Evolutionary conservation across 2,888 invertebrate species (phyloP).

Genomic region (Cataglyphis albicans): DNA sequence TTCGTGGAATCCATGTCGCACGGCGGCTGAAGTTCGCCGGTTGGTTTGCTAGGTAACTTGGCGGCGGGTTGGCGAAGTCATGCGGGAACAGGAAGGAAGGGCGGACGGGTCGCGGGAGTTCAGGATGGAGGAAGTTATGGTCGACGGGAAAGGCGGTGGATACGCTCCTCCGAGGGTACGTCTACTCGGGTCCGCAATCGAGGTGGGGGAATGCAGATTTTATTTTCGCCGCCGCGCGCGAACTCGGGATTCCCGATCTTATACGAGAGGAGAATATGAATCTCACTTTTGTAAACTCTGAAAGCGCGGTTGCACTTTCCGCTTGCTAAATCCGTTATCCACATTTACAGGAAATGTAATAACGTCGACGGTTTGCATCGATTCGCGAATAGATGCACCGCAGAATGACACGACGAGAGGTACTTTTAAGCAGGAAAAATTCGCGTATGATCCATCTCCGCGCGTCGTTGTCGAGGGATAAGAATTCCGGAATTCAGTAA

Average conservation of each 20-base stretch:
- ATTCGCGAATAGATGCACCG: constrained; percentile 40
- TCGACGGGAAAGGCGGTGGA: constrained; percentile 57
- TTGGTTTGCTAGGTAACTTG: constrained; percentile 57
- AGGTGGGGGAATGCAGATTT: constrained; percentile 59
- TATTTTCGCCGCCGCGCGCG: constrained; percentile 66
- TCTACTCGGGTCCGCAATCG: background rate
- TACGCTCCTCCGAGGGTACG: constrained; percentile 52
- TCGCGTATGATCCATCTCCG: constrained; percentile 40
- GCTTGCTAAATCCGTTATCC: background rate
- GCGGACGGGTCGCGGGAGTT: constrained; percentile 67
- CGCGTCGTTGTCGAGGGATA: background rate
- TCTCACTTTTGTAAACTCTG: constrained; percentile 61
- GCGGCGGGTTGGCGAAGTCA: constrained; percentile 64
- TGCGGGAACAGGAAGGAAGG: constrained; percentile 47
- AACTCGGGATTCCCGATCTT: constrained; percentile 53
- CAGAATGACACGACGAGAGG: constrained; percentile 15
- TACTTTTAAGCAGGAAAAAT: constrained; percentile 42
- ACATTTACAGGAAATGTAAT: constrained; percentile 60
- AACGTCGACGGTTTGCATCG: constrained; percentile 53
- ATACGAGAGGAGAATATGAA: constrained; percentile 67
- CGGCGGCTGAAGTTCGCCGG: constrained; percentile 55
- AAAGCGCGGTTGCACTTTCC: constrained; percentile 11
- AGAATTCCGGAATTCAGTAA: background rate
- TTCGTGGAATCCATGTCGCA: constrained; percentile 48
- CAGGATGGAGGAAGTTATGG: constrained; percentile 67